These are phyloP conservation scores for Phoenoteleia sp. DNA, from an alignment of 2,888 invertebrate genomes.

Conservation along the genomic window DNA sequence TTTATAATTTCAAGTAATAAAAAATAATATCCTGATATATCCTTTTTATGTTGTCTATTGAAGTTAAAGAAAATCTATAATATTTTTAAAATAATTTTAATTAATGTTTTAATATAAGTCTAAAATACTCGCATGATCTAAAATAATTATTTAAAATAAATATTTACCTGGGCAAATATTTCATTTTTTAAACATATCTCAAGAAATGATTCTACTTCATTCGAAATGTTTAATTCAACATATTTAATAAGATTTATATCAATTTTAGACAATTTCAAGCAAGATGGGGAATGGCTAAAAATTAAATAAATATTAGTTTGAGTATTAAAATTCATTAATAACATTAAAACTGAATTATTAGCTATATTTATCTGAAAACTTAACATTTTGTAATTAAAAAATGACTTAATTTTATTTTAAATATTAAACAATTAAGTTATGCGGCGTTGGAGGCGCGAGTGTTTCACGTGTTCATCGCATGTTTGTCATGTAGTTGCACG, in stretches of 20 bases:
- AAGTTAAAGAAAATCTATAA: conserved; percentile 80
- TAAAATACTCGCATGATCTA: too few species aligned
- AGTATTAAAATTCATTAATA: too few species aligned
- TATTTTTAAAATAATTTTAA: neutral
- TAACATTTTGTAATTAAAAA: too few species aligned
- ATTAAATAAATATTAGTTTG: too few species aligned
- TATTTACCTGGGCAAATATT: conserved; percentile 60
- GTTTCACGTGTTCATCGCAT: too few species aligned
- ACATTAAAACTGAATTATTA: too few species aligned
- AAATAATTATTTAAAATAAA: neutral
- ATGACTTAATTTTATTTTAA: too few species aligned
- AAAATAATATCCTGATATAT: conserved; percentile 79
- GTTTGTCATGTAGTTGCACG: too few species aligned
- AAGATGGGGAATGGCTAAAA: conserved; percentile 56
- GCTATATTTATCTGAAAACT: too few species aligned
- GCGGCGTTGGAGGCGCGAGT: too few species aligned
- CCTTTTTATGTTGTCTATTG: conserved; percentile 52
- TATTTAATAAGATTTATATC: conserved; percentile 72
- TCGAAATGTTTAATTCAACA: conserved; percentile 71
- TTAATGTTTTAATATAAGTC: too few species aligned
- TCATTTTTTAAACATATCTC: conserved; percentile 73
- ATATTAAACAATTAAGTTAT: too few species aligned
- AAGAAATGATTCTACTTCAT: conserved; percentile 73
- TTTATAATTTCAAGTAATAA: conserved; percentile 79
- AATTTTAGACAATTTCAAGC: conserved; percentile 54